Conservation (phyloP, 2,113 vertebrate genomes). For the Bungarus multicinctus region DNA sequence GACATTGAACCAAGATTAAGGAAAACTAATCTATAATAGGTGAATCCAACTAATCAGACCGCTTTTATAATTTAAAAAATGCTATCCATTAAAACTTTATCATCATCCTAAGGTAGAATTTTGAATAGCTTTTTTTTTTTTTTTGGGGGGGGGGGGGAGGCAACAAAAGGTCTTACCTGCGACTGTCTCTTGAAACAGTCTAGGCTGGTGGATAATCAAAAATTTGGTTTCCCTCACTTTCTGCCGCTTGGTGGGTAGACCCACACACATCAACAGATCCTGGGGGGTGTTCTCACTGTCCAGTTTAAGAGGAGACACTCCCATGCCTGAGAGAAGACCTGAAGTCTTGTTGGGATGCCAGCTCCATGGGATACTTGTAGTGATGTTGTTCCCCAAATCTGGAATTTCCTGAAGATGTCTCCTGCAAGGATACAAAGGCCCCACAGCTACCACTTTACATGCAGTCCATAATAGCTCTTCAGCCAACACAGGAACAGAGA, state of each 20-base stretch:
- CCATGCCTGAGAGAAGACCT: slow-evolving; percentile 63
- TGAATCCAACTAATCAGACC: neutral
- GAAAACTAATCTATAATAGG: neutral
- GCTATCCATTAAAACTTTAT: neutral
- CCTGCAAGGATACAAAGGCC: slow-evolving; percentile 47
- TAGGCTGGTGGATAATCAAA: slow-evolving; percentile 72
- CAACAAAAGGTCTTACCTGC: slow-evolving; percentile 58
- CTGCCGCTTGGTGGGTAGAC: slow-evolving; percentile 71
- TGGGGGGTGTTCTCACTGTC: slow-evolving; percentile 80
- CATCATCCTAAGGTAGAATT: neutral
- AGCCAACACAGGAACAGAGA: neutral
- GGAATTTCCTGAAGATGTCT: slow-evolving; percentile 82
- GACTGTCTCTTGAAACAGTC: slow-evolving; percentile 64
- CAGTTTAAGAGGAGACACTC: slow-evolving; percentile 60
- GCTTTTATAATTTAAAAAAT: neutral
- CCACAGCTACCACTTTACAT: neutral
- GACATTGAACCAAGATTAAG: neutral
- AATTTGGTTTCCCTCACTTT: slow-evolving; percentile 73
- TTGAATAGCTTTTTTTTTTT: fast-evolving
- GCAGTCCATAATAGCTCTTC: neutral
- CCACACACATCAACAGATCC: slow-evolving; percentile 70
- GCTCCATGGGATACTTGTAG: slow-evolving; percentile 54
- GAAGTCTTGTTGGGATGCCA: slow-evolving; percentile 64
- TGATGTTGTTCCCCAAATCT: slow-evolving; percentile 67
- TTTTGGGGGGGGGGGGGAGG: fast-evolving